phyloP scores from a whole-genome alignment of 2,888 invertebrate species.

The Synergus umbraculus region DNA sequence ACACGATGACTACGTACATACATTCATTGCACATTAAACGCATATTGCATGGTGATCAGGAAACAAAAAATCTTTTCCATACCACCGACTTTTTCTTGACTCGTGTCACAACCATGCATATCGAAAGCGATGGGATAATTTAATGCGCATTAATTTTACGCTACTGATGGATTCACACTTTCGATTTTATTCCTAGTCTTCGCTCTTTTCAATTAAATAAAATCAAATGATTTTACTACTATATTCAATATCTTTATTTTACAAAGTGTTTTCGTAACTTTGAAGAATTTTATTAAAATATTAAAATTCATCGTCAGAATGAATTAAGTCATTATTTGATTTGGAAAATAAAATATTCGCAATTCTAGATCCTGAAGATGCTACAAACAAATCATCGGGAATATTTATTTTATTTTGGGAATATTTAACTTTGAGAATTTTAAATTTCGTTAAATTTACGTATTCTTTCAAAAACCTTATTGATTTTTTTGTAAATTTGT shows the following conservation, averaged over 20 bases:
- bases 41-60: conserved; percentile 22
- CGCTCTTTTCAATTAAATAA: not conserved
- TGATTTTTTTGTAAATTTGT: too few species aligned
- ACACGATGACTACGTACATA: conserved; percentile 18
- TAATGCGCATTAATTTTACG: conserved; percentile 1
- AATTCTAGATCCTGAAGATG: not conserved
- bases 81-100: conserved; percentile 10
- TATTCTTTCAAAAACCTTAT: not conserved
- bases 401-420: too few species aligned
- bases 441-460: too few species aligned
- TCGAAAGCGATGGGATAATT: conserved; percentile 11
- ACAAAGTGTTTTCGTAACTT: not conserved
- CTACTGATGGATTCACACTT: conserved; percentile 4
- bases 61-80: conserved; percentile 21
- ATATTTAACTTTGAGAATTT: too few species aligned
- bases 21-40: conserved; percentile 34
- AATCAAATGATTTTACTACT: not conserved
- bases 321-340: not conserved
- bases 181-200: not conserved
- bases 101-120: conserved; percentile 1
- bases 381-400: not conserved
- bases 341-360: not conserved
- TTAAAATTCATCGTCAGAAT: not conserved
- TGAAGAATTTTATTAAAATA: not conserved
- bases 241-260: too few species aligned